A percentile compares a stretch with the other conserved stretches of the same genome.
phyloP scores from a whole-genome alignment of 92 coral and sea anemone species.

The Palythoa caribaeorum region DNA sequence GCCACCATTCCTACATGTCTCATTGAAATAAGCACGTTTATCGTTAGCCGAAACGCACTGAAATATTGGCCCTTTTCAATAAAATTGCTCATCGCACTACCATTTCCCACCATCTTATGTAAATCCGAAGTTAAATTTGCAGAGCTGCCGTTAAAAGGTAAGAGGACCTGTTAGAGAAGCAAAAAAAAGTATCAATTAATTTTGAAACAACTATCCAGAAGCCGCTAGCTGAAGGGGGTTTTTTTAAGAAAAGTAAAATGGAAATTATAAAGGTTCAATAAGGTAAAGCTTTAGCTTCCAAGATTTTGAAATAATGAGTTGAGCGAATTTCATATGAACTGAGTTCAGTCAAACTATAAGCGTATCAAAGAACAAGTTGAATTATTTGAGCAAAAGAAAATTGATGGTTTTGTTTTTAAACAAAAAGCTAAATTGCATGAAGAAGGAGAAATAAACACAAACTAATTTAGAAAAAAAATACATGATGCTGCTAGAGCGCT shows the following conservation, averaged over 20 bases:
- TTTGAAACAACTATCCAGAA: background rate
- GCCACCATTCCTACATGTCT: background rate
- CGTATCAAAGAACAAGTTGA: too few relatives aligned
- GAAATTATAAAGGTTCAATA: background rate
- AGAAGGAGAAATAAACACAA: too few relatives aligned
- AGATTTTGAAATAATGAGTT: too few relatives aligned
- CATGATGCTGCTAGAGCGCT: too few relatives aligned
- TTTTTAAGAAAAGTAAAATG: background rate
- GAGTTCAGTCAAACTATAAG: too few relatives aligned
- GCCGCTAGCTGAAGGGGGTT: background rate
- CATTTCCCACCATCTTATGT: conserved; percentile 21
- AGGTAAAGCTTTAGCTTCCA: too few relatives aligned
- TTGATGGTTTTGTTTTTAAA: too few relatives aligned
- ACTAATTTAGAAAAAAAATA: too few relatives aligned
- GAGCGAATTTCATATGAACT: too few relatives aligned
- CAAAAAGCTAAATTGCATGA: too few relatives aligned
- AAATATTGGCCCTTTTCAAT: background rate
- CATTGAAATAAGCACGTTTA: conserved; percentile 19
- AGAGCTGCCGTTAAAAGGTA: conserved; percentile 11
- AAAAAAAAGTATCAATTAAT: background rate
- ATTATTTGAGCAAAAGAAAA: too few relatives aligned
- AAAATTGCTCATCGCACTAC: conserved; percentile 6
- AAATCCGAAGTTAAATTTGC: background rate
- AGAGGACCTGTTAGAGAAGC: background rate
- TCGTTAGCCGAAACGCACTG: conserved; percentile 10